Base-by-base conservation (phyloP, 2,888 invertebrate genomes). In the Scelioninae gen. 1 region DNA sequence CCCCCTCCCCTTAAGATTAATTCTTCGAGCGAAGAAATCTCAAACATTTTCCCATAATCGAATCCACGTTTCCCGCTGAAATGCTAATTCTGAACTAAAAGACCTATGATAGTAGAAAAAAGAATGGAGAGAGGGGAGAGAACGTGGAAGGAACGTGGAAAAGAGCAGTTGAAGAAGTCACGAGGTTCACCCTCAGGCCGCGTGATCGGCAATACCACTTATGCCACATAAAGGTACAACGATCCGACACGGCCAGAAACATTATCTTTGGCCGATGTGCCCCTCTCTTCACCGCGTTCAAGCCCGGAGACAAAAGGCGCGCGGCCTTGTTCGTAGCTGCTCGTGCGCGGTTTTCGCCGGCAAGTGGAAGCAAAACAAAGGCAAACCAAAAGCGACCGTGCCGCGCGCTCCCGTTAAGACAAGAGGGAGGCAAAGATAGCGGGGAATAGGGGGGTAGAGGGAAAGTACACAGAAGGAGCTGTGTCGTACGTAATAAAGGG, bases 341-440 rank as follows among this genome's bases (percentile, higher is more conserved):
- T 76, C 82, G 72, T 80, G 77, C 72, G 76, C 79, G 76, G 66
- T 66, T 69, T 66, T 77, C 69, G 84, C 72, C 83, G 85, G 85
- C 85, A 88, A 88, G 88, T 87, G 86, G 86, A 86, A 85, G 78
- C 85, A 87, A 87, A 86, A 86, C 86, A 87, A 87, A 87, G 86
- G 87, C 74, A 84, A 80, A 75, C 85, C 84, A 82, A 84, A 68
- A 86, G 77, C 83, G 85, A 84, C 86, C 83, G 75, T 76, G 63
- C 55, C 69, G 68, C 74, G 63, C 76, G 82, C 76, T 82, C 77
- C 77, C 72, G 68, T 71, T 60, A 82, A 47, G 32, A 40, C 5
- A 3, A 40, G 40, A 5, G 45, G 13, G 4, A 13, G 45, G 6
- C 10, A 11, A 11, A n/a, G 5, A 10, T 8, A 10, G 11, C 6